Evolutionary conservation across 2,113 vertebrate genomes (phyloP).

Genomic region (Ammodytes dubius): DNA sequence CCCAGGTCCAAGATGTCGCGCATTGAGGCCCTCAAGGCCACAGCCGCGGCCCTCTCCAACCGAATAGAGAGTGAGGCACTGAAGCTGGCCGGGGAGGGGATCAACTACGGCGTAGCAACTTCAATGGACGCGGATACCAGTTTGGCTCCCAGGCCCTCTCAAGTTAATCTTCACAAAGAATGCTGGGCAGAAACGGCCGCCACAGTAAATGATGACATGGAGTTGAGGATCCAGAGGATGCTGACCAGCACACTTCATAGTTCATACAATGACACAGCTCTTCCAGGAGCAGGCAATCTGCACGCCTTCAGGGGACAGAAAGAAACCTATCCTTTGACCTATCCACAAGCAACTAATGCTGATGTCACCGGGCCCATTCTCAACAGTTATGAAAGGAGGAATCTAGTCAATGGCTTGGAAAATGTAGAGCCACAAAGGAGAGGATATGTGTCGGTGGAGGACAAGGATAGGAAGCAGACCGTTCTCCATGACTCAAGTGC

Average conservation of each 20-base stretch:
- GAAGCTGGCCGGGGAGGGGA: constrained; percentile 88
- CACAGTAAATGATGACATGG: constrained; percentile 80
- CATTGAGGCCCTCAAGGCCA: constrained; percentile 94
- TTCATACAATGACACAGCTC: constrained; percentile 81
- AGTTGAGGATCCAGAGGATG: constrained; percentile 86
- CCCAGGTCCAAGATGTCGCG: constrained; percentile 87
- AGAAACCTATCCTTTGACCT: constrained; percentile 81
- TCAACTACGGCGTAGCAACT: constrained; percentile 85
- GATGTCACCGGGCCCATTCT: constrained; percentile 53
- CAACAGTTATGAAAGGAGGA: constrained; percentile 71
- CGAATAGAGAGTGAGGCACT: constrained; percentile 94
- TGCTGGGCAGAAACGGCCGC: constrained; percentile 79
- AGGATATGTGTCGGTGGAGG: not conserved
- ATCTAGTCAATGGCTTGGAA: constrained; percentile 45
- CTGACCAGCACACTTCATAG: constrained; percentile 83
- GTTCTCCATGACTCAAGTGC: constrained; percentile 84
- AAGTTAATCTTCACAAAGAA: constrained; percentile 67
- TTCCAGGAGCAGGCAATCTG: constrained; percentile 89
- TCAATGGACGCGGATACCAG: constrained; percentile 72
- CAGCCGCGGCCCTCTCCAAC: constrained; percentile 92
- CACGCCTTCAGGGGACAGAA: constrained; percentile 86
- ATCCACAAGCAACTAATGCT: constrained; percentile 42
- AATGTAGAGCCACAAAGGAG: constrained; percentile 31
- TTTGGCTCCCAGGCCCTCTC: constrained; percentile 56
- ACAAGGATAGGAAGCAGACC: constrained; percentile 18